Conservation (phyloP, 2,797 vertebrate species). For the Malacoraja senta region DNA sequence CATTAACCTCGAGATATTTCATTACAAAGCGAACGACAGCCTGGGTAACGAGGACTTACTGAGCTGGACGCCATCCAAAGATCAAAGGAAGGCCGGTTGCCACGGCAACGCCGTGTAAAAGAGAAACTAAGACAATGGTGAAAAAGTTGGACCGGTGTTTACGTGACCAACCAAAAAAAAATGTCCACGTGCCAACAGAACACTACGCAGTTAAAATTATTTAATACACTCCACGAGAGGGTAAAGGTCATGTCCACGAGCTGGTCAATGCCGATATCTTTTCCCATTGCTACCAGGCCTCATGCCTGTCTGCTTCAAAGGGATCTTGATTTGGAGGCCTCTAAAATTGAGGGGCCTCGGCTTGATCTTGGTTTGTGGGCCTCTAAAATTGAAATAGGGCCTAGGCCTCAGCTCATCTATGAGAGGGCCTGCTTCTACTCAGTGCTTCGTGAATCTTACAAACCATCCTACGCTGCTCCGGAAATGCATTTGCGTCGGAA, state of each 20-base stretch:
- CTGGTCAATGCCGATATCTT: neutral
- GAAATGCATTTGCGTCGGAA: too few relatives aligned
- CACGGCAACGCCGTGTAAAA: neutral
- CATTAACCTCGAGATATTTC: constrained; percentile 25
- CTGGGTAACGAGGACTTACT: neutral
- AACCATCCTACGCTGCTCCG: too few relatives aligned
- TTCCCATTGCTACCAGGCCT: neutral
- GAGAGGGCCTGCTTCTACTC: too few relatives aligned
- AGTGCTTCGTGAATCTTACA: too few relatives aligned
- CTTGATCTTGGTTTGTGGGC: too few relatives aligned
- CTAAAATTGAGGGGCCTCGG: too few relatives aligned
- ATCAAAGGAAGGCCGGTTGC: neutral
- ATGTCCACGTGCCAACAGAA: neutral
- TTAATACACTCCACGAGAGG: neutral
- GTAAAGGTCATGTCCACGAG: neutral
- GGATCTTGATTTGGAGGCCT: too few relatives aligned
- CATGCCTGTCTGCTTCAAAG: too few relatives aligned
- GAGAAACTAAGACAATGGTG: neutral
- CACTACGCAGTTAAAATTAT: neutral
- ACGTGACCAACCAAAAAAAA: too few relatives aligned
- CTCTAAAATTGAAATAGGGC: too few relatives aligned
- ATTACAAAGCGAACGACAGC: constrained; percentile 1
- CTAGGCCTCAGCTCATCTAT: too few relatives aligned
- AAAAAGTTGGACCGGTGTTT: neutral
- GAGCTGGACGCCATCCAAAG: neutral